Evolutionary conservation across 2,113 vertebrate species (phyloP), one percentile per base, ranked within the genome.

Genomic region (Macroglossus sobrinus): DNA sequence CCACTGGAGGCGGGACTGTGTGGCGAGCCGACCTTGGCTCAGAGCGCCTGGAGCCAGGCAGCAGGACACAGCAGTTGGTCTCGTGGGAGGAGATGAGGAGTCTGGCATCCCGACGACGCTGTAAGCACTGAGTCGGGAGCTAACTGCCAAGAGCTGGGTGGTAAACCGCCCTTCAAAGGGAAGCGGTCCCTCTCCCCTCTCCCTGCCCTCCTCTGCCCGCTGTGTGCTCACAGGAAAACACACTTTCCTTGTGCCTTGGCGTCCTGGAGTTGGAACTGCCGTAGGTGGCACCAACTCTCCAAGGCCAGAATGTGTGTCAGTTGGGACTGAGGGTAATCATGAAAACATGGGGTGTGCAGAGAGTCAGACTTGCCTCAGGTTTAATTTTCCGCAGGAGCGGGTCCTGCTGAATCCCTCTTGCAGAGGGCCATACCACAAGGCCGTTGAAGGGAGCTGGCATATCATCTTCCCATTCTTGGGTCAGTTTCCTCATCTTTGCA

Each of bases 71-170:
- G 47, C 92, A 94, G 84, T 94, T 96, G 96, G 87, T 84, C 68
- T 95, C 45, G 79, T 93, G 93, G 93, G 90, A 91, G 88, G 87
- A 88, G 81, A 66, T 80, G 53, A 94, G 35, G 92, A 89, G 53
- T 28, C 59, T 63, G 10, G n/a, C 12, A 74, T 45, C 75, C 66
- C 24, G 43, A 90, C 40, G 91, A 40, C 47, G 47, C 47, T 93
- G 50, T 95, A 50, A 91, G 57, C 57, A 80, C n/a, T 66, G 64
- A 96, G 80, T 91, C 69, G 21, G 59, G 57, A 57, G 53, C 3
- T 13, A 94, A 40, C 53, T 89, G 72, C 68, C 57, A 93, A 91
- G 74, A 94, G 61, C 66, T 82, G 68, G 79, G 82, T 94, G 69
- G 86, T 89, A 91, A 95, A 71, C 33, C 50, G 91, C 33, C 81